A percentile compares a stretch with the other conserved stretches of the same genome.
phyloP scores from a whole-genome alignment of 1,140 invertebrate genomes.

The Drosophila elegans region DNA sequence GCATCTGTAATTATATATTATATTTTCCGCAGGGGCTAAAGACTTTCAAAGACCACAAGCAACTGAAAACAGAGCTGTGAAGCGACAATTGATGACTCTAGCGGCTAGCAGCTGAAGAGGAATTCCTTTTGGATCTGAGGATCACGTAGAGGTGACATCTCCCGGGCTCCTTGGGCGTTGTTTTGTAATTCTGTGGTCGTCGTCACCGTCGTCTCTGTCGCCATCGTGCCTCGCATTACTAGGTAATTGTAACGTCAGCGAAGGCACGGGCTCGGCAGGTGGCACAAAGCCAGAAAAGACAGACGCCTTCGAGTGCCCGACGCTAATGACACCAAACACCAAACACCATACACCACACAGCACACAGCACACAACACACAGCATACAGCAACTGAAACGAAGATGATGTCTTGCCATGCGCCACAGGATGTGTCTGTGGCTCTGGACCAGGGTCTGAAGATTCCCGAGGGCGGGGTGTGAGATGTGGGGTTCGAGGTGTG shows the following conservation, averaged over 20 bases:
- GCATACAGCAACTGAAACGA: conserved; percentile 4
- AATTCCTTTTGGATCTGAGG: background rate
- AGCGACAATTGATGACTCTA: conserved; percentile 18
- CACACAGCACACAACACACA: conserved; percentile 25
- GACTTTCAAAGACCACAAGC: conserved; percentile 5
- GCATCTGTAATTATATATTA: background rate
- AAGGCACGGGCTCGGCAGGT: conserved; percentile 64
- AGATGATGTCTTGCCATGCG: conserved; percentile 70
- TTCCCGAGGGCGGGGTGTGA: conserved; percentile 11
- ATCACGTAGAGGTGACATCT: conserved; percentile 34
- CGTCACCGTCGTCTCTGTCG: conserved; percentile 28
- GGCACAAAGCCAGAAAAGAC: conserved; percentile 36
- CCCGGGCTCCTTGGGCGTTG: conserved; percentile 18
- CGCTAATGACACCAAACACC: conserved; percentile 69
- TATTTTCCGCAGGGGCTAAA: background rate
- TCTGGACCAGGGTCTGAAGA: conserved; percentile 31
- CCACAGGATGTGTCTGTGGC: conserved; percentile 74
- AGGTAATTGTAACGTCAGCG: conserved; percentile 74
- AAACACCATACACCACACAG: conserved; percentile 40
- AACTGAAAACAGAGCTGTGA: background rate
- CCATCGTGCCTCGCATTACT: conserved; percentile 57
- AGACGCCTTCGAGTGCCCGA: conserved; percentile 60
- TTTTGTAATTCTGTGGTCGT: conserved; percentile 74
- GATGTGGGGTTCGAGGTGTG: conserved; percentile 23
- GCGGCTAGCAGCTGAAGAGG: conserved; percentile 23